phyloP scores from a whole-genome alignment of 2,797 vertebrate genomes.

The Hipposideros larvatus region DNA sequence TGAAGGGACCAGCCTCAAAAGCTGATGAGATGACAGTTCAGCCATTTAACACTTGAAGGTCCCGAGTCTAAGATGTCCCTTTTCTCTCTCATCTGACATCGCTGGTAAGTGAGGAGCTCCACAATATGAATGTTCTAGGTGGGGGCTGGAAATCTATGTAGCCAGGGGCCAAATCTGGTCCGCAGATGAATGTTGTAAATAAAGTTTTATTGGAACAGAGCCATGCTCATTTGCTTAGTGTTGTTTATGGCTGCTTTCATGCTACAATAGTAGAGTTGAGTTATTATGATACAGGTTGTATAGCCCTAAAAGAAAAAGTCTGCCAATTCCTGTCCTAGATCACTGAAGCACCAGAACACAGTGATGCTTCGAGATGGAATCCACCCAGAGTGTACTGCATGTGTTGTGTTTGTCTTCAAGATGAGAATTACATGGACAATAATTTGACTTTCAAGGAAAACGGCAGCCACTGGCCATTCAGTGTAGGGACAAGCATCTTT shows the following conservation, averaged over 20 bases:
- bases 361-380: neutral
- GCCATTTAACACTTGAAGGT: neutral
- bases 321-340: neutral
- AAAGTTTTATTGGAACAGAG: neutral
- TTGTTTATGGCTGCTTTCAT: neutral
- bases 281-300: neutral
- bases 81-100: neutral
- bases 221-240: neutral
- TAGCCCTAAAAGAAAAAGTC: neutral
- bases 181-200: neutral
- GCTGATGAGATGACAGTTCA: neutral
- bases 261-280: neutral
- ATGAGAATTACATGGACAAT: neutral
- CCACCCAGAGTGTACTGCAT: neutral
- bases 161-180: neutral
- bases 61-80: neutral
- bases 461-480: neutral
- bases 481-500: no score
- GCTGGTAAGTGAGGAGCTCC: neutral
- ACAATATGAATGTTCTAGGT: accelerated
- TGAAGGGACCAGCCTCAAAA: neutral
- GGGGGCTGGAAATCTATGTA: neutral
- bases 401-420: neutral
- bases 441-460: neutral
- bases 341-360: neutral